A percentile compares a stretch with the other conserved stretches of the same genome.
Conservation (phyloP, 2,797 vertebrate species). For the Melanotaenia boesemani region DNA sequence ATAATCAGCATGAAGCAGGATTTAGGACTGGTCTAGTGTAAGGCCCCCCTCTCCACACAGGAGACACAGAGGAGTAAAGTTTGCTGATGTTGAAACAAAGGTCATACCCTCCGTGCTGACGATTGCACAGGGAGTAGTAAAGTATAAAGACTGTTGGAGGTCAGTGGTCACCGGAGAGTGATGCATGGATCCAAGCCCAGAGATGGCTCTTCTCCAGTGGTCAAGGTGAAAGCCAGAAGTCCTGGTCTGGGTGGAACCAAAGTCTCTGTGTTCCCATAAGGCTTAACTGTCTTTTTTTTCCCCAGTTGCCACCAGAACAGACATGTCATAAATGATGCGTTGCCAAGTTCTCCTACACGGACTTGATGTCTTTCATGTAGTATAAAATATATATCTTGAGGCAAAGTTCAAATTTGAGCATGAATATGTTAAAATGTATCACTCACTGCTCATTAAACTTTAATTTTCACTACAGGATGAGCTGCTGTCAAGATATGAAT, state of each 20-base stretch:
- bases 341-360: slow-evolving; percentile 8
- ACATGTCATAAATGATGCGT: slow-evolving; percentile 10
- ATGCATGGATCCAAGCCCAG: slow-evolving; percentile 70
- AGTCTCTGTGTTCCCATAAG: slow-evolving; percentile 45
- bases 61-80: slow-evolving; percentile 52
- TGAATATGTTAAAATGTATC: slow-evolving; percentile 43
- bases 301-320: slow-evolving; percentile 18
- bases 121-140: slow-evolving; percentile 66
- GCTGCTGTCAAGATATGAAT: slow-evolving; percentile 46
- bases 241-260: slow-evolving; percentile 55
- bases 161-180: slow-evolving; percentile 70
- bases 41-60: background rate
- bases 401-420: slow-evolving; percentile 31
- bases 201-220: slow-evolving; percentile 68
- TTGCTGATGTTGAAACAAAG: slow-evolving; percentile 67
- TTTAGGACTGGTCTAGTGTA: slow-evolving; percentile 37
- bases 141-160: slow-evolving; percentile 69
- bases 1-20: slow-evolving; percentile 40
- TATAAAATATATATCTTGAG: slow-evolving; percentile 12
- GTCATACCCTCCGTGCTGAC: slow-evolving; percentile 58
- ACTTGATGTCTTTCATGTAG: slow-evolving; percentile 1
- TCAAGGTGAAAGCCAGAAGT: slow-evolving; percentile 78
- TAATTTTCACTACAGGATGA: slow-evolving; percentile 37
- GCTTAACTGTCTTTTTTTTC: slow-evolving; percentile 13
- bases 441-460: slow-evolving; percentile 45